Percentiles rank a stretch among this genome's conserved stretches.
Conservation (phyloP, 2,797 vertebrate species). For the Emys orbicularis region DNA sequence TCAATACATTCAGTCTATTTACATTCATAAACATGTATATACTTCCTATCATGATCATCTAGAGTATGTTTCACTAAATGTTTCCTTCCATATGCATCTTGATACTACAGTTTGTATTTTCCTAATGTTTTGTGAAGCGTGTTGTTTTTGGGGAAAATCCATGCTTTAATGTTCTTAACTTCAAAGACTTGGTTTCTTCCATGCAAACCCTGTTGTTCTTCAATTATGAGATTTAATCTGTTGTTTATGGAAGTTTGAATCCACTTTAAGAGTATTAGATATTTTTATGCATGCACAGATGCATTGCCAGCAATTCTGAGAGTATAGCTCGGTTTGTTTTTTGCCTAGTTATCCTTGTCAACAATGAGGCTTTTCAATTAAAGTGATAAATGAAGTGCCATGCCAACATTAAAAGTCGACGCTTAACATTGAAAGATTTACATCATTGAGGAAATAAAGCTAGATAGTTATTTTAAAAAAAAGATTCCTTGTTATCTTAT, state of each 20-base stretch:
- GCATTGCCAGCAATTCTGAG: conserved; percentile 37
- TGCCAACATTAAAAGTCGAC: conserved; percentile 34
- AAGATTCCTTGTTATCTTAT: neutral
- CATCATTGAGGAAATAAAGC: neutral
- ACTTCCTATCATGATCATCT: conserved; percentile 13
- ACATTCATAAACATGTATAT: neutral
- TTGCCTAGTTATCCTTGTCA: conserved; percentile 49
- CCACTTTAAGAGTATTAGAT: conserved; percentile 48
- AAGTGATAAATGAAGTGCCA: conserved; percentile 30
- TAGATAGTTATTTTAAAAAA: neutral
- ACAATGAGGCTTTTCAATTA: conserved; percentile 23
- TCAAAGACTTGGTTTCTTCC: conserved; percentile 62
- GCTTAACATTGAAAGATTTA: conserved; percentile 1
- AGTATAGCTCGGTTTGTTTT: conserved; percentile 26
- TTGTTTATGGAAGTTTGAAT: conserved; percentile 64
- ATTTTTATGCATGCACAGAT: conserved; percentile 63
- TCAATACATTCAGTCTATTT: neutral
- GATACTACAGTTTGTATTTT: neutral
- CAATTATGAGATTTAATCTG: conserved; percentile 65
- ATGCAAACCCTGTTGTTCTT: conserved; percentile 61
- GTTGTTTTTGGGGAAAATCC: conserved; percentile 65
- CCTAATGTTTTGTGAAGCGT: conserved; percentile 52
- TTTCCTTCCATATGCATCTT: neutral
- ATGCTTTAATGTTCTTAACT: conserved; percentile 53
- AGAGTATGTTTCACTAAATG: conserved; percentile 11